Conservation (phyloP, 2,797 vertebrate species). For the Alouatta caraya region DNA sequence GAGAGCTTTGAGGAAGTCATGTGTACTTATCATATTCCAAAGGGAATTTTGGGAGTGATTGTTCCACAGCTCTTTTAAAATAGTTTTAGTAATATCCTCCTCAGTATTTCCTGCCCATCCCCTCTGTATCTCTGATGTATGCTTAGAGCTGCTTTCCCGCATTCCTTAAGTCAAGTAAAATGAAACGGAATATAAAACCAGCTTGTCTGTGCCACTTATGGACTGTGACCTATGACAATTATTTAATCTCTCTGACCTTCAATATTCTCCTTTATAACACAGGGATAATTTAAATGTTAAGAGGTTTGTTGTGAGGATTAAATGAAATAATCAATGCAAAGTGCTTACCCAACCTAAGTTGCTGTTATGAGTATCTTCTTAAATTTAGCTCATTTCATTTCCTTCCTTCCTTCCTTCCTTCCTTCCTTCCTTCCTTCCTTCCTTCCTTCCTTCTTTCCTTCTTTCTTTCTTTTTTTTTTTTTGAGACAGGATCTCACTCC, state of each 20-base stretch:
- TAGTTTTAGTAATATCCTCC: background rate
- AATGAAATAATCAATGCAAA: background rate
- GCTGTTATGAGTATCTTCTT: background rate
- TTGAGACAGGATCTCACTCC: background rate
- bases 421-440: rapidly evolving
- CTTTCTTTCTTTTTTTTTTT: too few species aligned
- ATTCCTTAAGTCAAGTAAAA: background rate
- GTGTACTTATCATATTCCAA: background rate
- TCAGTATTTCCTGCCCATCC: background rate
- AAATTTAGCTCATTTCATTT: background rate
- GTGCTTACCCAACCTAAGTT: background rate
- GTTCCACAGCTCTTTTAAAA: background rate
- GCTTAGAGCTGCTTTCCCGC: background rate
- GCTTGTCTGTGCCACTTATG: background rate
- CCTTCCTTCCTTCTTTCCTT: too few species aligned
- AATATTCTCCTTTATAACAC: constrained; percentile 8
- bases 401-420: too few species aligned
- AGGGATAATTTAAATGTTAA: background rate
- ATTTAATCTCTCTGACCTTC: background rate
- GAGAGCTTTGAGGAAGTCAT: background rate
- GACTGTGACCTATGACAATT: background rate
- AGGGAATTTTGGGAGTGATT: background rate
- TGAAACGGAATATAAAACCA: background rate
- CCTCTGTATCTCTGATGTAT: background rate
- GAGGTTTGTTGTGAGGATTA: background rate